Percentiles rank a stretch among this genome's conserved stretches.
These are phyloP conservation scores for Rhinoderma darwinii DNA, from an alignment of 2,113 vertebrate species.

Conservation along the genomic window DNA sequence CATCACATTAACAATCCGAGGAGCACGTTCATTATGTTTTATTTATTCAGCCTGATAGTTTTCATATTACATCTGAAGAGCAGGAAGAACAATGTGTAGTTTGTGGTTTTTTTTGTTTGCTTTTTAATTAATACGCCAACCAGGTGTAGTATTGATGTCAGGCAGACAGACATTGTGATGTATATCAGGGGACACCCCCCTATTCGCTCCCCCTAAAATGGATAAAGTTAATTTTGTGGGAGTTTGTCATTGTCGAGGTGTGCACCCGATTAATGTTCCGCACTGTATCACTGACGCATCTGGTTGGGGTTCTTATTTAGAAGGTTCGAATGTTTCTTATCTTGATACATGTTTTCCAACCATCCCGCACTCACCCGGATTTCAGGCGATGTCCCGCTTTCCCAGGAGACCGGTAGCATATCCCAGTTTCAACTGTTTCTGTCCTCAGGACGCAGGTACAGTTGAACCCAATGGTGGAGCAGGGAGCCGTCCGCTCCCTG, in stretches of 20 bases:
- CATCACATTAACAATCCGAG: neutral
- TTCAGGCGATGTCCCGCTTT: no score
- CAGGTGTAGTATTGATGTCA: neutral
- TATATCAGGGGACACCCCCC: neutral
- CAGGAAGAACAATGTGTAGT: slow-evolving; percentile 16
- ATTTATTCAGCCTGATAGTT: slow-evolving; percentile 33
- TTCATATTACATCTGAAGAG: slow-evolving; percentile 6
- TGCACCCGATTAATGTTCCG: no score
- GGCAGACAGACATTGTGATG: neutral
- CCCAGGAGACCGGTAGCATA: no score
- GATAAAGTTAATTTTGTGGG: neutral
- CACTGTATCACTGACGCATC: neutral
- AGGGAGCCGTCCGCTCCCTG: no score
- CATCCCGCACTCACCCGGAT: no score
- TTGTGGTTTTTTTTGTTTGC: slow-evolving; percentile 45
- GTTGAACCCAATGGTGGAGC: no score
- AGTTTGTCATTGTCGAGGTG: neutral
- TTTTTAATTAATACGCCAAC: slow-evolving; percentile 40
- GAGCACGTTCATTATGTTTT: neutral
- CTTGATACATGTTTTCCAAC: neutral
- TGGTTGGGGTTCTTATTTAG: neutral
- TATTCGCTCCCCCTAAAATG: neutral
- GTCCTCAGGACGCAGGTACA: no score
- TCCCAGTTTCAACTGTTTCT: no score
- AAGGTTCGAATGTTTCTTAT: neutral